Percentiles rank a stretch among this genome's conserved stretches.
phyloP scores from a whole-genome alignment of 2,888 invertebrate genomes.

The Drosophila buzzatii region DNA sequence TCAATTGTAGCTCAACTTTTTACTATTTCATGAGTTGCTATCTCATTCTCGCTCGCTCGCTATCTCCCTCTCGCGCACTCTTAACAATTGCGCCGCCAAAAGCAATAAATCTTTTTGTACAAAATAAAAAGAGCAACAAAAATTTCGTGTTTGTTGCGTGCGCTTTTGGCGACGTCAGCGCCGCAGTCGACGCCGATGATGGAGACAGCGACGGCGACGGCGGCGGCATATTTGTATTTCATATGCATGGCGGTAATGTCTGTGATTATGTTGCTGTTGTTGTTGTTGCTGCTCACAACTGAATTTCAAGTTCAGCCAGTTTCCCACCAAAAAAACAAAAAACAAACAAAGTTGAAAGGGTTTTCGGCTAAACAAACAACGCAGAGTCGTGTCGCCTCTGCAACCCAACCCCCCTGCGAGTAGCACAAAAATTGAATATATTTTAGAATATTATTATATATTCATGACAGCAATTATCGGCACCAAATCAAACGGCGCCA shows the following conservation, averaged over 20 bases:
- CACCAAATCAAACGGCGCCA: constrained; percentile 65
- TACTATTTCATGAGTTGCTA: constrained; percentile 61
- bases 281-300: constrained; percentile 48
- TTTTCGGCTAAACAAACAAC: constrained; percentile 62
- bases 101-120: constrained; percentile 78
- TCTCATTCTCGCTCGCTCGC: constrained; percentile 24
- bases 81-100: constrained; percentile 77
- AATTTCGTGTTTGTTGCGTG: constrained; percentile 72
- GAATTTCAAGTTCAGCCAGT: constrained; percentile 77
- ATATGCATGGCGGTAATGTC: constrained; percentile 80
- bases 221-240: constrained; percentile 71
- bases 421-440: constrained; percentile 27
- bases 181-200: constrained; percentile 14
- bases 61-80: constrained; percentile 20
- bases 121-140: constrained; percentile 44
- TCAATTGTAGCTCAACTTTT: constrained; percentile 80
- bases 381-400: constrained; percentile 20
- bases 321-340: constrained; percentile 56
- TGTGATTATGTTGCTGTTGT: constrained; percentile 65
- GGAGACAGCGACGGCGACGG: constrained; percentile 22
- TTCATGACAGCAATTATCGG: constrained; percentile 79
- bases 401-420: constrained; percentile 16
- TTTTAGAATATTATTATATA: constrained; percentile 53
- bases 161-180: constrained; percentile 50
- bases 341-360: constrained; percentile 56